Base-by-base conservation (phyloP, 1,140 invertebrate genomes). In the Meloidogyne chitwoodi region DNA sequence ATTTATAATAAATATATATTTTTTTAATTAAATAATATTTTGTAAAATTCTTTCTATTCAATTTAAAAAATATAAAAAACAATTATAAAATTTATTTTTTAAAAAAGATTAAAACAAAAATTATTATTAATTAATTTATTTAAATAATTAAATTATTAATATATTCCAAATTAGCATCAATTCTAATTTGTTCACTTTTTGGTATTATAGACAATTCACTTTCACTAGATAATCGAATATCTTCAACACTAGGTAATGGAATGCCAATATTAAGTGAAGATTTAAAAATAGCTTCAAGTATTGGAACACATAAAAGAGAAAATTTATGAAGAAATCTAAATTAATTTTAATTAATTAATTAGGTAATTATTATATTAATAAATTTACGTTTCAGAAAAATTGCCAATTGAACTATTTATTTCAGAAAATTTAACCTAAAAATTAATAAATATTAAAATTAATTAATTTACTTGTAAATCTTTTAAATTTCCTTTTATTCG, bases 171-270 rank as follows among this genome's bases (percentile, higher is more conserved):
- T 79, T 80, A 41, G 70, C 41, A 65, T 79, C 65, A 31, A 81
- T 31, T 68, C 78, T 34, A 44, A 79, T 67, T 38, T 34, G 22
- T 34, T 68, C 63, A 41, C 26, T 26, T n/a, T 34, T 48, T 19
- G 31, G 31, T 26, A 31, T 5, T 26, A 80, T 38, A 16, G 61
- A 41, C 19, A 80, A 24, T 48, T 64, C 10, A 26, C 65, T 83
- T 24, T 41, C 62, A 62, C 82, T 83, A 34, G 68, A n/a, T 24
- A 82, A 24, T 63, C 31, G 48, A 26, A 82, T 68, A 68, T 83
- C 83, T 69, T 82, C 82, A 26, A 82, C 56, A 22, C 77, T 31
- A 6, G 81, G 81, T 48, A 82, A 79, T 16, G 81, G 81, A 61
- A 82, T 68, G 5, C 81, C 81, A 56, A 84, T 48, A 12, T 62